These are phyloP conservation scores for Pseudorectes ferrugineus DNA, from an alignment of 2,113 vertebrate genomes.

Conservation along the genomic window DNA sequence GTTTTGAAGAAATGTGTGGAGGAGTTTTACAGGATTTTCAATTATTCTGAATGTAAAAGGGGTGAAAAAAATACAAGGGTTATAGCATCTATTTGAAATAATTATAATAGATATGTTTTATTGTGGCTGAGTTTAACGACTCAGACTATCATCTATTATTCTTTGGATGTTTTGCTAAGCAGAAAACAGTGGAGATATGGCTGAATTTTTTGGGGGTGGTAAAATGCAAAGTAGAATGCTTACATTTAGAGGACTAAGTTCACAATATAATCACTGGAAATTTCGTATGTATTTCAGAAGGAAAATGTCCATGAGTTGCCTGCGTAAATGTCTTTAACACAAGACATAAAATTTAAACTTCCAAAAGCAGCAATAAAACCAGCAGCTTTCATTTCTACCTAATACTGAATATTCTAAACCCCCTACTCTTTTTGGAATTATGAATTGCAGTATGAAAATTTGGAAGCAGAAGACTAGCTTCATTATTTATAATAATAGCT, in stretches of 20 bases:
- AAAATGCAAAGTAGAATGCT: neutral
- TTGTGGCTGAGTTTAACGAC: neutral
- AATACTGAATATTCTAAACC: neutral
- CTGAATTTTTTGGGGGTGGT: neutral
- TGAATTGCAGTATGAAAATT: neutral
- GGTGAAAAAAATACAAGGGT: neutral
- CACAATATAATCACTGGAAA: neutral
- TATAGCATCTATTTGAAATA: neutral
- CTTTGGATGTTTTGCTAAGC: neutral
- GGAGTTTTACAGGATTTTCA: neutral
- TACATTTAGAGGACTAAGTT: neutral
- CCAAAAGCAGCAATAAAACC: neutral
- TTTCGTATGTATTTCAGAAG: neutral
- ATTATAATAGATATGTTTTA: neutral
- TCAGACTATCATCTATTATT: neutral
- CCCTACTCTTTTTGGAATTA: neutral
- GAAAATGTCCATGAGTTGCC: neutral
- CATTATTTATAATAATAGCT: neutral
- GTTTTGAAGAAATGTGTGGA: neutral
- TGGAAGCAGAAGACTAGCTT: neutral
- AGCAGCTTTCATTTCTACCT: neutral
- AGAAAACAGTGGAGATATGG: neutral
- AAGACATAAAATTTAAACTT: neutral
- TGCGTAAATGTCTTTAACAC: neutral
- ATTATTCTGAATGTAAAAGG: neutral